Base-by-base conservation (phyloP, 1,140 invertebrate species). In the Eupeodes corollae region DNA sequence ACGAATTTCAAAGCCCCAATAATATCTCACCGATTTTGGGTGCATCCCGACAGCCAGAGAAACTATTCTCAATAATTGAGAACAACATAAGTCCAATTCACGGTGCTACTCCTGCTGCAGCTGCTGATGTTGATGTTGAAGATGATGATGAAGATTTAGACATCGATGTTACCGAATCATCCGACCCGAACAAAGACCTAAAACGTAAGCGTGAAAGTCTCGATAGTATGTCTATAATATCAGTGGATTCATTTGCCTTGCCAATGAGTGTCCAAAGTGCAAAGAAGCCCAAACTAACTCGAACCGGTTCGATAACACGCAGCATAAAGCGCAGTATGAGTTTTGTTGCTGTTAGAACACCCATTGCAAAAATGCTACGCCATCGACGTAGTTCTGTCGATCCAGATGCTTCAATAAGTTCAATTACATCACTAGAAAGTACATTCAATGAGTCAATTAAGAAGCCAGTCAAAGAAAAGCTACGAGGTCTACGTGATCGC, bases 131-230 rank as follows among this genome's bases (percentile, higher is more conserved):
- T 8, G 42, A 11, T 21, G 6, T 43, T 31, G 44, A 49, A 18
- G 32, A 14, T 12, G 44, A 35, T 30, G 9, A 14, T 18, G 53
- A 59, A 33, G 59, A 58, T 34, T 26, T n/a, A 11, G 14, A 19
- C 2, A 15, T 9, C n/a, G 5, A 11, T 26, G 6, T 5, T 12
- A 46, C 16, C 9, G 41, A 33, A 3, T 18, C 18, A 13, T 15
- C 12, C n/a, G 39, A 41, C 11, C 14, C 57, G 56, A 14, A 26
- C 8, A 59, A 62, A 47, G 60, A 60, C 6, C 33, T 60, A 18
- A 67, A 67, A 39, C 56, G 62, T 10, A 68, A 68, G 42, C 53
- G 62, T 3, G 64, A 63, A 13, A 65, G 63, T 42, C 57, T 65
- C 9, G 63, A 66, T 51, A 65, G 50, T 32, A 52, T 68, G 15